Percentiles rank a stretch among this genome's conserved stretches.
Conservation (phyloP, 2,888 invertebrate genomes). For the Euplagia quadripunctaria region DNA sequence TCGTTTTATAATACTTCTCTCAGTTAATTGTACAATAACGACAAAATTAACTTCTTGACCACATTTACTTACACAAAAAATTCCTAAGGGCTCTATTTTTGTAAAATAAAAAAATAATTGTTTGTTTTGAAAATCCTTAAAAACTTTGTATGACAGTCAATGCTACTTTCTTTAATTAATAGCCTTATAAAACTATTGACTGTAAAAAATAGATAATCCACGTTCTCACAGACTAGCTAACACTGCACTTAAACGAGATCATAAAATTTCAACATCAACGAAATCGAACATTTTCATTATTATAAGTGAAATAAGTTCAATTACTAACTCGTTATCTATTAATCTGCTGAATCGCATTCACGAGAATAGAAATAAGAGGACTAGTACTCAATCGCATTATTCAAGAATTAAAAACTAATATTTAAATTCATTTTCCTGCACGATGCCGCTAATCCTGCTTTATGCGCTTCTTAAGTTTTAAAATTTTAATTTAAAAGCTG, state of each 20-base stretch:
- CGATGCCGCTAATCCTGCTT: background rate
- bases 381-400: background rate
- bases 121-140: too few species aligned
- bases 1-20: too few species aligned
- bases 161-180: too few species aligned
- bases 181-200: too few species aligned
- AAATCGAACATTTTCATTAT: background rate
- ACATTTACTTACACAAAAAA: too few species aligned
- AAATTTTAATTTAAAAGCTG: background rate
- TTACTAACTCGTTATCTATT: background rate
- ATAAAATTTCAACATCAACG: background rate
- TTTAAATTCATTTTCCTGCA: background rate
- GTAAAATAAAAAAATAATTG: too few species aligned
- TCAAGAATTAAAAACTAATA: background rate
- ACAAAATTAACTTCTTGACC: too few species aligned
- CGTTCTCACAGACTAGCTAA: background rate
- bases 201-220: too few species aligned
- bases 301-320: background rate
- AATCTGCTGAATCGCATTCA: background rate
- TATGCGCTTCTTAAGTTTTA: background rate
- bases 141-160: too few species aligned
- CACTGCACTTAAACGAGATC: too few species aligned
- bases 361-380: background rate
- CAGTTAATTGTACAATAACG: too few species aligned
- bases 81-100: too few species aligned